Conservation (phyloP, 2,888 invertebrate genomes). For the Drosophila mulleri region DNA sequence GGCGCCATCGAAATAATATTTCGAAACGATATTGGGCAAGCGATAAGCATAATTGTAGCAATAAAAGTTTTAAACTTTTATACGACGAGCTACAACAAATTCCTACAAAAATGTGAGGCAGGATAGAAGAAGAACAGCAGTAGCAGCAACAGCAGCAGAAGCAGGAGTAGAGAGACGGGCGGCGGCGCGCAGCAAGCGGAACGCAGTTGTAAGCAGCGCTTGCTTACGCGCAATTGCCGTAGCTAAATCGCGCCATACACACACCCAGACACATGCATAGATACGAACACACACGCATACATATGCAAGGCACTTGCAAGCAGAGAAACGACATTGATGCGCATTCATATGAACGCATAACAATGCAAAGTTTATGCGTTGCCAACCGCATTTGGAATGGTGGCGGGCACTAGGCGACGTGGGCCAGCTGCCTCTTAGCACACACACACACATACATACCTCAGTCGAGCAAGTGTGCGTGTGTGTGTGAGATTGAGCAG, state of each 20-base stretch:
- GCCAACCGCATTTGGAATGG: slow-evolving; percentile 29
- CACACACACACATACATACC: slow-evolving; percentile 7
- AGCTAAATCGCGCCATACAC: slow-evolving; percentile 50
- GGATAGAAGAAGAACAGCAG: slow-evolving; percentile 14
- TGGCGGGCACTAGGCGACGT: slow-evolving; percentile 3
- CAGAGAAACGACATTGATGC: slow-evolving; percentile 57
- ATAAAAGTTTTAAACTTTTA: slow-evolving; percentile 84
- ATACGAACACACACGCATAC: neutral
- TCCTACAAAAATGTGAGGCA: slow-evolving; percentile 12
- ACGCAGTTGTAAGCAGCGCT: slow-evolving; percentile 38
- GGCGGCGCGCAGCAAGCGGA: slow-evolving; percentile 1
- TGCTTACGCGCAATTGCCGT: slow-evolving; percentile 66
- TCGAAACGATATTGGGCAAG: slow-evolving; percentile 77
- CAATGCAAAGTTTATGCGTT: slow-evolving; percentile 79
- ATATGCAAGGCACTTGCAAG: slow-evolving; percentile 28
- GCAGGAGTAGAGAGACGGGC: neutral
- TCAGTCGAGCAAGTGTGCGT: slow-evolving; percentile 6
- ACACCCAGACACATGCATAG: slow-evolving; percentile 23
- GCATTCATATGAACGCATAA: slow-evolving; percentile 74
- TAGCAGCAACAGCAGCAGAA: too few relatives aligned
- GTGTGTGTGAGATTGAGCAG: slow-evolving; percentile 46
- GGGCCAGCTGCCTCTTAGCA: slow-evolving; percentile 42
- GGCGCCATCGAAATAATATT: slow-evolving; percentile 79
- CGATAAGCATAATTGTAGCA: slow-evolving; percentile 85
- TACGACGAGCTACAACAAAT: slow-evolving; percentile 63